These are phyloP conservation scores for Scaptomyza pallida DNA, from an alignment of 1,140 invertebrate species.

Conservation along the genomic window DNA sequence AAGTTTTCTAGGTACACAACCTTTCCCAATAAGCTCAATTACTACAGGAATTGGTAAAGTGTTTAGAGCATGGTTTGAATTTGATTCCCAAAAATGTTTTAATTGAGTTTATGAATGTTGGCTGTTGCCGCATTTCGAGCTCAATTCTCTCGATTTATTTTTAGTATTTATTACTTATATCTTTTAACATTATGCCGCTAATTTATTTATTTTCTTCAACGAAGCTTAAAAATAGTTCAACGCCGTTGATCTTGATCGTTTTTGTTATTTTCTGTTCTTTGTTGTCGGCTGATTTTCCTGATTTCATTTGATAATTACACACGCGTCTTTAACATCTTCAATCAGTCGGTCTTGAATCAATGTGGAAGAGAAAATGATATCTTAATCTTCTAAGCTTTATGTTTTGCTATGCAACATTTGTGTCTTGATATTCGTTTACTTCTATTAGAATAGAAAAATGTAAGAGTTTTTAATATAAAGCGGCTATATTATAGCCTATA, in stretches of 20 bases:
- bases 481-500: too few relatives aligned
- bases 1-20: too few relatives aligned
- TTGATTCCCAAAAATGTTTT: conserved; percentile 61
- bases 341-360: too few relatives aligned
- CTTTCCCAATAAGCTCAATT: too few relatives aligned
- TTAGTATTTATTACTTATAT: conserved; percentile 62
- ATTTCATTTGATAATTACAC: neutral
- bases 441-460: too few relatives aligned
- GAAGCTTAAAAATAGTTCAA: conserved; percentile 69
- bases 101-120: conserved; percentile 72
- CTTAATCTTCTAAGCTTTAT: too few relatives aligned
- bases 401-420: too few relatives aligned
- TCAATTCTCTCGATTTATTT: conserved; percentile 51
- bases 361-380: too few relatives aligned
- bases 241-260: neutral
- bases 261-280: too few relatives aligned
- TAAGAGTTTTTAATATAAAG: too few relatives aligned
- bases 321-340: neutral
- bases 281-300: neutral
- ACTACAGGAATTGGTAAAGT: too few relatives aligned
- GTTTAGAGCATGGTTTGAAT: neutral
- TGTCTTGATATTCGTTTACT: too few relatives aligned
- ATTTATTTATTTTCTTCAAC: conserved; percentile 66
- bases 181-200: conserved; percentile 59
- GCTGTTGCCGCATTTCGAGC: conserved; percentile 28